Conservation (phyloP, 2,113 vertebrate genomes). For the Polypterus bichir region DNA sequence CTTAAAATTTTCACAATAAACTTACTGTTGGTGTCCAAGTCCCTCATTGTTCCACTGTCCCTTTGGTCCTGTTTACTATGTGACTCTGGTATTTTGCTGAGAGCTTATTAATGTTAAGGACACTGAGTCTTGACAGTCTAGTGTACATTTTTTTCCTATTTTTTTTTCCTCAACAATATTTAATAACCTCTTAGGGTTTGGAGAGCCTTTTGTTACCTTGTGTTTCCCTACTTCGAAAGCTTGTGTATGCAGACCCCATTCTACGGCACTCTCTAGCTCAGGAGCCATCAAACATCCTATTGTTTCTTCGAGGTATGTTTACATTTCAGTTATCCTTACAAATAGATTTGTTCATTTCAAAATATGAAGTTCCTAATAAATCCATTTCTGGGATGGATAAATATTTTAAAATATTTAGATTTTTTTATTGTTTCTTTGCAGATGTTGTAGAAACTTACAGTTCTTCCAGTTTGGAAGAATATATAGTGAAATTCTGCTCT, state of each 20-base stretch:
- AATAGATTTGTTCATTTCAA: neutral
- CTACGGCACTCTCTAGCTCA: slow-evolving; percentile 63
- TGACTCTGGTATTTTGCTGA: neutral
- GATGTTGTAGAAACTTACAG: too few species aligned
- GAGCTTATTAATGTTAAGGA: neutral
- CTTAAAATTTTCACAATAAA: too few species aligned
- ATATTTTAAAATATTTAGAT: too few species aligned
- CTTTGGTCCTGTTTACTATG: too few species aligned
- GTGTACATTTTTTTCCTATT: slow-evolving; percentile 2
- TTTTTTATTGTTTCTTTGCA: too few species aligned
- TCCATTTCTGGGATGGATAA: too few species aligned
- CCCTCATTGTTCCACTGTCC: too few species aligned
- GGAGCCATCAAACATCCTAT: slow-evolving; percentile 52
- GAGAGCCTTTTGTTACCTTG: slow-evolving; percentile 65
- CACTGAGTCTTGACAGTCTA: neutral
- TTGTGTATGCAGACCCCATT: slow-evolving; percentile 63
- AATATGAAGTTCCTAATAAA: too few species aligned
- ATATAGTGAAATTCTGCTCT: too few species aligned
- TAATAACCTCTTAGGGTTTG: slow-evolving; percentile 44
- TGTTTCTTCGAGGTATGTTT: slow-evolving; percentile 68
- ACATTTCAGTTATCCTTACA: neutral
- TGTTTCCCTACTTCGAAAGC: slow-evolving; percentile 67
- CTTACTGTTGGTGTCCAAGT: too few species aligned
- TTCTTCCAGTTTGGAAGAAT: too few species aligned
- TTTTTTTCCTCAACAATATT: neutral